Conservation (phyloP, 1,140 invertebrate species). For the Drosophila watanabei region DNA sequence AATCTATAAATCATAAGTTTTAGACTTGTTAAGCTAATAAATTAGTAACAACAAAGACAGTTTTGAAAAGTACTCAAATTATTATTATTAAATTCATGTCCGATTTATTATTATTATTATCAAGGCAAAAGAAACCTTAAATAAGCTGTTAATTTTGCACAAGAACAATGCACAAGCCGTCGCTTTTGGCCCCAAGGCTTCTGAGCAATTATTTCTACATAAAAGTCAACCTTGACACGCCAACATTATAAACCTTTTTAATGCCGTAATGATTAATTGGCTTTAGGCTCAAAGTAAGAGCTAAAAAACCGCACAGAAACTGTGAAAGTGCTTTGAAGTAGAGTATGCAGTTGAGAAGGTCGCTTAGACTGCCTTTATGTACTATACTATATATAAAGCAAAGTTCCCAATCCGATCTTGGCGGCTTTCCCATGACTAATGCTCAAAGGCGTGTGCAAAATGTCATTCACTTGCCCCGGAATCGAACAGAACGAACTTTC, state of each 20-base stretch:
- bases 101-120: not conserved
- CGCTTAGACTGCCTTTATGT: constrained; percentile 10
- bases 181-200: constrained; percentile 22
- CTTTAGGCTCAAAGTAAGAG: constrained; percentile 23
- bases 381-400: constrained; percentile 6
- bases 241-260: constrained; percentile 46
- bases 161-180: constrained; percentile 43
- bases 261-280: constrained; percentile 46
- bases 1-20: not conserved
- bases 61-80: not conserved
- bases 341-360: constrained; percentile 47
- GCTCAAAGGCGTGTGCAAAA: constrained; percentile 39
- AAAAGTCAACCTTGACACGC: constrained; percentile 45
- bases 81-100: not conserved
- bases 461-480: constrained; percentile 57
- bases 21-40: not conserved
- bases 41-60: too few relatives aligned
- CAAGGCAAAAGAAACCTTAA: constrained; percentile 25
- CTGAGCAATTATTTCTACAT: constrained; percentile 24
- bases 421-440: constrained; percentile 61
- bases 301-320: constrained; percentile 12
- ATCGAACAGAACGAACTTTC: constrained; percentile 74
- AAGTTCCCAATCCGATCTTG: constrained; percentile 20
- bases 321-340: constrained; percentile 39
- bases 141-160: constrained; percentile 17